Conservation (phyloP, 2,888 invertebrate genomes). For the Parnassius glacialis region DNA sequence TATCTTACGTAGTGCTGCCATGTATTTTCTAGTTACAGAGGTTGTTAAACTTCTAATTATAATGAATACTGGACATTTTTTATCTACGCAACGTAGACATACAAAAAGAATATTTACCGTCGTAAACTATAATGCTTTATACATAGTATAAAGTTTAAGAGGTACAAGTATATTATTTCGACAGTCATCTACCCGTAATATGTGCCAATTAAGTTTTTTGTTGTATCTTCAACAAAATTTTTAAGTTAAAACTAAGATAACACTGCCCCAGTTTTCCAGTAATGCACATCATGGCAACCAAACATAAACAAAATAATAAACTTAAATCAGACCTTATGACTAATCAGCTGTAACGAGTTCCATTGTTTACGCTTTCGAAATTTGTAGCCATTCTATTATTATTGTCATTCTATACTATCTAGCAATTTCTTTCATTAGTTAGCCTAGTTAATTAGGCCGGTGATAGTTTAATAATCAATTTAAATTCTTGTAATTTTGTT, state of each 20-base stretch:
- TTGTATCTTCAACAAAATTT: no score
- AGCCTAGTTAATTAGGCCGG: constrained; percentile 14
- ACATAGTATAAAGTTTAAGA: no score
- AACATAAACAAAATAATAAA: constrained; percentile 31
- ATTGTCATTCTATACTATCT: constrained; percentile 12
- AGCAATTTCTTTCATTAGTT: constrained; percentile 9
- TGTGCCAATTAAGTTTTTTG: no score
- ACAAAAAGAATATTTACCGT: no score
- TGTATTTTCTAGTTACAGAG: background rate
- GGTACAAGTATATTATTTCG: no score
- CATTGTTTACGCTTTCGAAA: constrained; percentile 39
- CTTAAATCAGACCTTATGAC: constrained; percentile 38
- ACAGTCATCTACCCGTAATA: no score
- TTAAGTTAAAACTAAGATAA: no score
- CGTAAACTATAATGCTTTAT: no score
- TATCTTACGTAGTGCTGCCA: background rate
- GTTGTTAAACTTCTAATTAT: no score
- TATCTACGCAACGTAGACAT: no score
- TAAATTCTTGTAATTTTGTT: background rate
- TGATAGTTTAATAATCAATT: constrained; percentile 9
- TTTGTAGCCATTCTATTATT: constrained; percentile 28
- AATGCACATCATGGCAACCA: constrained; percentile 16
- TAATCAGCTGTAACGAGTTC: constrained; percentile 32
- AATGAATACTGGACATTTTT: no score
- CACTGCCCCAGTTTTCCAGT: constrained; percentile 18